Percentiles rank a stretch among this genome's conserved stretches.
Conservation (phyloP, 2,113 vertebrate species). For the Pterophyllum scalare region DNA sequence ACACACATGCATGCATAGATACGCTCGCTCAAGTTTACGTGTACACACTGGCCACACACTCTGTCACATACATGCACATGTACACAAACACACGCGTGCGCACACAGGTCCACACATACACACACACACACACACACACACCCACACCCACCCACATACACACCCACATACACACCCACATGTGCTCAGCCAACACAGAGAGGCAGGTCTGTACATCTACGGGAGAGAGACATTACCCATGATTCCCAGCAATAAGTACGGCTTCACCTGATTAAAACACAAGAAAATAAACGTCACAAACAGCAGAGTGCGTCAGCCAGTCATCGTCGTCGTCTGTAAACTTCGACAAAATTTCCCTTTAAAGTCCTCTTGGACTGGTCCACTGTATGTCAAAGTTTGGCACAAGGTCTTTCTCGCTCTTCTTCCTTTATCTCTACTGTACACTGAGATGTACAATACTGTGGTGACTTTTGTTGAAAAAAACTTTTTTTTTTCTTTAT, state of each 20-base stretch:
- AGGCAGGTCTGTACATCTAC: constrained; percentile 84
- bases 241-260: constrained; percentile 70
- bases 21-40: constrained; percentile 70
- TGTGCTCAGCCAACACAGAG: constrained; percentile 79
- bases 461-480: background rate
- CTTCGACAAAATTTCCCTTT: constrained; percentile 65
- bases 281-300: constrained; percentile 76
- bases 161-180: constrained; percentile 36
- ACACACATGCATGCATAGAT: constrained; percentile 80
- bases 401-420: constrained; percentile 74
- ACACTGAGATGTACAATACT: constrained; percentile 56
- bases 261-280: constrained; percentile 78
- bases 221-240: constrained; percentile 67
- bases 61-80: constrained; percentile 57
- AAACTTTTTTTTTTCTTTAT: constrained; percentile 75
- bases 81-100: constrained; percentile 21
- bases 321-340: constrained; percentile 74
- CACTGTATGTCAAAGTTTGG: constrained; percentile 81
- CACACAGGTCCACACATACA: constrained; percentile 36
- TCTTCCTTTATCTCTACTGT: constrained; percentile 58
- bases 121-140: constrained; percentile 50
- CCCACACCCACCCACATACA: constrained; percentile 37
- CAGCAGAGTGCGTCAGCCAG: constrained; percentile 73
- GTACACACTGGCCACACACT: constrained; percentile 52
- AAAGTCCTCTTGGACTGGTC: constrained; percentile 70